These are phyloP conservation scores for Hydractinia echinata DNA, from an alignment of 30 jellyfish, hydroid and myxozoan species.

Conservation along the genomic window DNA sequence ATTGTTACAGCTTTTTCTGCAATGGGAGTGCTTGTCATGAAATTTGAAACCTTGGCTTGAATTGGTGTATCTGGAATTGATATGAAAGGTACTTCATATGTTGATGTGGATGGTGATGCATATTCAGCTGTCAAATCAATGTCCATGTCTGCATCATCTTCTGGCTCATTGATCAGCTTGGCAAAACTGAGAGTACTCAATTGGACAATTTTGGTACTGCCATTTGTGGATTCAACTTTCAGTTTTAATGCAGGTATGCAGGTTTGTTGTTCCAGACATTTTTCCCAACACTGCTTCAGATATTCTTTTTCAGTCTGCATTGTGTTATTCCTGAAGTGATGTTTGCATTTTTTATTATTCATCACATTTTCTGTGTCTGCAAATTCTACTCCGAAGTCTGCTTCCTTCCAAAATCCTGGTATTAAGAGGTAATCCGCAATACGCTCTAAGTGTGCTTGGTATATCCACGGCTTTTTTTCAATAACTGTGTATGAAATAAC, in stretches of 20 bases:
- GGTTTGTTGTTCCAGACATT: neutral
- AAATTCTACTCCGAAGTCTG: neutral
- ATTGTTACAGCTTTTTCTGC: too few species aligned
- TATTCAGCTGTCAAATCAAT: too few species aligned
- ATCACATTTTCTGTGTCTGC: neutral
- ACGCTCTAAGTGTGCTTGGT: neutral
- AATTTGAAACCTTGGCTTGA: too few species aligned
- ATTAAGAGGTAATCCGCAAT: neutral
- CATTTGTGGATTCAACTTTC: neutral
- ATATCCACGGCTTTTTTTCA: neutral
- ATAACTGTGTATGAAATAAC: neutral
- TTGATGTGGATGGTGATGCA: too few species aligned
- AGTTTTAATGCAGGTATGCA: neutral
- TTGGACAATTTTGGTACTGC: neutral
- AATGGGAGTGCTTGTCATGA: too few species aligned
- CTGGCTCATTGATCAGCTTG: too few species aligned
- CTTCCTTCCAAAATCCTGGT: neutral
- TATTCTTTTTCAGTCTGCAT: neutral
- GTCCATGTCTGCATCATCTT: too few species aligned
- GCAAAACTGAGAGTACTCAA: neutral
- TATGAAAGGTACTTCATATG: too few species aligned
- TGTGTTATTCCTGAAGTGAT: neutral
- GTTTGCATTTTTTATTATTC: neutral
- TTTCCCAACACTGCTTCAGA: constrained; percentile 1
- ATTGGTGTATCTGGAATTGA: too few species aligned